Evolutionary conservation across 1,140 invertebrate genomes (phyloP), one percentile per base, ranked within the genome.

Genomic region (Parasteatoda tepidariorum): DNA sequence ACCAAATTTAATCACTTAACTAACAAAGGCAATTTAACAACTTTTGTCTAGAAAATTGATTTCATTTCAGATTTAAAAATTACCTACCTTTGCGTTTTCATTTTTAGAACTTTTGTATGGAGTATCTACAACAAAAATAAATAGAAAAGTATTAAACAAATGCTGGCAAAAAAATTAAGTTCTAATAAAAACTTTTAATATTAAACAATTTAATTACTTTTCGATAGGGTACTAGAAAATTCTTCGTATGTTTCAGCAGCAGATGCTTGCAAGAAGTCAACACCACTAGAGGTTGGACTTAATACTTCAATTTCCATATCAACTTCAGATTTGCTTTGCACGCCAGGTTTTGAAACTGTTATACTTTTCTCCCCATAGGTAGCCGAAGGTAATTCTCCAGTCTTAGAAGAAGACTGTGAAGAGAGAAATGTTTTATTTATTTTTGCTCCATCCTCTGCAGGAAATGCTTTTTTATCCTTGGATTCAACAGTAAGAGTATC

Each of bases 241-340:
- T 79, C 38, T 67, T 79, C 75, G 68, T 79, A 79, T 54, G 75
- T 79, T 68, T 66, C 75, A 9, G 54, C 71, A 30, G 22, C 22
- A 57, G 28, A 18, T 3, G 28, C 30, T 13, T 64, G 22, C 3
- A 78, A 18, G 15, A 78, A 66, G 26, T 66, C n/a, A 34, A 55
- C 34, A 22, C n/a, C n/a, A n/a, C n/a, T n/a, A n/a, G n/a, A n/a
- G n/a, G n/a, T n/a, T n/a, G n/a, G n/a, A n/a, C n/a, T n/a, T n/a
- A n/a, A n/a, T n/a, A n/a, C n/a, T n/a, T n/a, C n/a, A 59, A 59
- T 59, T n/a, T 31, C 26, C 9, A 34, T 59, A 4, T 31, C 68
- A 31, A 3, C 48, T 73, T 30, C 30, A n/a, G 15, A n/a, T 31
- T n/a, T n/a, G n/a, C n/a, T n/a, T n/a, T n/a, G n/a, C n/a, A n/a